Base-by-base conservation (phyloP, 2,113 vertebrate species). In the Forbesichthys agassizii region DNA sequence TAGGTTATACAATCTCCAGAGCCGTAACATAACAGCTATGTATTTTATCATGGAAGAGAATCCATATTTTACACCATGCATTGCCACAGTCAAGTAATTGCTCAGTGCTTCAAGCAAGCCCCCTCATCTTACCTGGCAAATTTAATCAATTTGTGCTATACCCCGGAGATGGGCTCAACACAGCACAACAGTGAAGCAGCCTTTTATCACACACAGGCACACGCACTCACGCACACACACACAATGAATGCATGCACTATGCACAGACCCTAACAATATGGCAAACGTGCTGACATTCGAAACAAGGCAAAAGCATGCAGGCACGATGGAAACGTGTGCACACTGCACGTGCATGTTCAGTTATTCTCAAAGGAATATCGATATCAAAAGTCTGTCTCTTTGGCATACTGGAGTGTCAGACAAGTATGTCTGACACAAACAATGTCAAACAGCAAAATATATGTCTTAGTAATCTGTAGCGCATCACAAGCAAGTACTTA, bases 41-140 rank as follows among this genome's bases (percentile, higher is more conserved):
- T 48, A 11, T 59, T 73, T 79, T 67, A 71, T 79, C 69, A 52
- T 64, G 77, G 69, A 72, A 74, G 66, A 54, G 73, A 76, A 73
- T 76, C 71, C 64, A 74, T 76, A 83, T 71, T 87, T 70, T 51
- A 79, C 63, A 75, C 69, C 52, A 16, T 75, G 56, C 83, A 82
- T 71, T 78, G 86, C 77, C 66, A 85, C 79, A 83, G 86, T 86
- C 75, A 80, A 86, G 86, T 87, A 89, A 91, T 90, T 90, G 89
- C 88, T 84, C 64, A 65, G 84, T 68, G 86, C 80, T 82, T 79
- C 64, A 61, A 83, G 77, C 74, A 79, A 78, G 79, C 80, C 77
- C 72, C 85, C 56, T 84, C 71, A 78, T 87, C 83, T 80, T 84
- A 86, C 87, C 88, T 90, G 85, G 81, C 84, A 88, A 89, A 88